phyloP scores from a whole-genome alignment of 2,113 vertebrate species.

The Nothocercus nigrocapillus region DNA sequence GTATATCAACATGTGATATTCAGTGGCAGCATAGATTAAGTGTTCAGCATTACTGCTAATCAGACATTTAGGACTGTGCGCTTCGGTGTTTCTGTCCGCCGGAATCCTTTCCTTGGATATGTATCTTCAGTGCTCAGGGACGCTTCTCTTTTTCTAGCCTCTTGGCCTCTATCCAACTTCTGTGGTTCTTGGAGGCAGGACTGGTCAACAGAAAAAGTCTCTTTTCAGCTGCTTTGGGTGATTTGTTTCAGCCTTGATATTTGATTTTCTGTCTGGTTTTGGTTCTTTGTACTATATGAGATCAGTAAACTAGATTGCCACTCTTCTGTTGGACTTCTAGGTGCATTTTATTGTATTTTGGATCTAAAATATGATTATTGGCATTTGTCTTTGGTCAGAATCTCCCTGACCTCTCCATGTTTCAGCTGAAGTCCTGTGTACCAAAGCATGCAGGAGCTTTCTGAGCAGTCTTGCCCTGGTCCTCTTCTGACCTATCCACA shows the following conservation, averaged over 20 bases:
- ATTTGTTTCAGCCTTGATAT: neutral
- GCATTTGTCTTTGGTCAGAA: neutral
- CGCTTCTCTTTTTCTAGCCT: neutral
- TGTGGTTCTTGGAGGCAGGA: neutral
- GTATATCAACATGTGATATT: neutral
- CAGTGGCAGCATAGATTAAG: neutral
- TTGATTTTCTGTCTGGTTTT: neutral
- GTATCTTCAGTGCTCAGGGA: neutral
- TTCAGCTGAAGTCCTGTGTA: fast-evolving
- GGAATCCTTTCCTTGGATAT: neutral
- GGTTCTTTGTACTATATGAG: neutral
- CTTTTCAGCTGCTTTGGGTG: neutral
- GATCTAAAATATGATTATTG: neutral
- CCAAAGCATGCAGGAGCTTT: neutral
- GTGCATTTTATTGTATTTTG: neutral
- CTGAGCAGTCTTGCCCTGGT: neutral
- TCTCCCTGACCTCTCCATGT: neutral
- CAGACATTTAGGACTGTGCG: neutral
- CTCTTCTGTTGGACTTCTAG: neutral
- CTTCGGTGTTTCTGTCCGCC: neutral
- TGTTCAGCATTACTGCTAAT: neutral
- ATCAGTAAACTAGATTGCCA: neutral
- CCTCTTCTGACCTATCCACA: neutral
- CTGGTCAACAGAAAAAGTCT: neutral
- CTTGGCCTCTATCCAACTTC: neutral